phyloP scores from a whole-genome alignment of 2,797 vertebrate species.

The Macroramphosus scolopax region DNA sequence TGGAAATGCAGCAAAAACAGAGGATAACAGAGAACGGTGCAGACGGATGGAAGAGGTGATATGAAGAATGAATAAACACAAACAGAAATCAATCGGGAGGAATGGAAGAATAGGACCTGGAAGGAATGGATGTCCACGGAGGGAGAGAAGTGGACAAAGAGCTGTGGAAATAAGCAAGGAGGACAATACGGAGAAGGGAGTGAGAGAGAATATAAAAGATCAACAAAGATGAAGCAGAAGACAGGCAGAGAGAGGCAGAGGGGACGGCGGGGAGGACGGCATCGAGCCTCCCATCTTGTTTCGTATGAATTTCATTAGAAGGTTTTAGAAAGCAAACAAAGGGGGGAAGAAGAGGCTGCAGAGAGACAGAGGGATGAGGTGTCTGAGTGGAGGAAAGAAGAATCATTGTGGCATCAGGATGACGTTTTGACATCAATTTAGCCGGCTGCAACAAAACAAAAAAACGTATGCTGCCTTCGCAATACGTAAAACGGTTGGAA shows the following conservation, averaged over 20 bases:
- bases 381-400: slow-evolving; percentile 38
- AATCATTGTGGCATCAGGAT: slow-evolving; percentile 53
- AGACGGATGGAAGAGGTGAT: slow-evolving; percentile 7
- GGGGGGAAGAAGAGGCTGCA: slow-evolving; percentile 7
- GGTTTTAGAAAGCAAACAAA: slow-evolving; percentile 54
- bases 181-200: slow-evolving; percentile 27
- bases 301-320: slow-evolving; percentile 63
- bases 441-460: slow-evolving; percentile 35
- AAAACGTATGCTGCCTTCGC: too few species aligned
- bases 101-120: slow-evolving; percentile 9
- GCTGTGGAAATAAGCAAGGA: slow-evolving; percentile 16
- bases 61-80: slow-evolving; percentile 13
- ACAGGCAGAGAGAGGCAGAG: slow-evolving; percentile 7
- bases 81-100: slow-evolving; percentile 9
- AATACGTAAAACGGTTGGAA: background rate
- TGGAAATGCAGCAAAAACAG: slow-evolving; percentile 14
- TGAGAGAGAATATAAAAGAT: slow-evolving; percentile 21
- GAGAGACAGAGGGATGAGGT: slow-evolving; percentile 26
- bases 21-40: slow-evolving; percentile 4
- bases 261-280: slow-evolving; percentile 7
- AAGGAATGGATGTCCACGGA: slow-evolving; percentile 7
- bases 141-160: slow-evolving; percentile 12
- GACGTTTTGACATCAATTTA: slow-evolving; percentile 66
- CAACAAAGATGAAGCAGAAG: slow-evolving; percentile 18
- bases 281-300: slow-evolving; percentile 36